Base-by-base conservation (phyloP, 2,888 invertebrate species). In the Tenthredo distinguenda region DNA sequence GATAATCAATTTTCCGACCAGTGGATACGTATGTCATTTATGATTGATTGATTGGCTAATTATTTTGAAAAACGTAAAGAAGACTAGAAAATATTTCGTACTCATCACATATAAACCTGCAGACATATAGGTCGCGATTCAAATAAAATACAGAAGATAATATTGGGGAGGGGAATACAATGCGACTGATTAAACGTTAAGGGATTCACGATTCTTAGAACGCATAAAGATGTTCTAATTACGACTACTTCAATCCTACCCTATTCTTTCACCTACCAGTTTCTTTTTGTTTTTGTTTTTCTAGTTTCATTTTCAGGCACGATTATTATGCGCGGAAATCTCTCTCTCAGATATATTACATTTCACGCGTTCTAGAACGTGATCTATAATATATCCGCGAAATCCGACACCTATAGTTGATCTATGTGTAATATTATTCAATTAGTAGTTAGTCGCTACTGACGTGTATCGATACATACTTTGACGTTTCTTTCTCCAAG, bases 121-220 rank as follows among this genome's bases (percentile, higher is more conserved):
- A 10, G 21, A 62, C 15, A n/a, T 2, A 71, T 31, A 12, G 15
- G 12, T 37, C 0, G 34, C 71, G 31, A 71, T 71, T 5, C 12
- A 15, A 9, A 34, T n/a, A 7, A 37, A 71, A 37, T 9, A 34
- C 7, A 71, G 37, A 37, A 37, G 37, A 71, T 34, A 71, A 34
- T 15, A 0, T 26, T 5, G 2, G 12, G 5, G 10, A 62, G 7
- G n/a, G 15, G 6, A 71, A 71, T 4, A 71, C 18, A 71, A 7
- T 18, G 9, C 31, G 31, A 71, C 15, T n/a, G 18, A 37, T 71
- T n/a, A 3, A 15, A 37, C 71, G 71, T 37, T 37, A n/a, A 71
- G 34, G 37, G 71, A 71, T 71, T 71, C 71, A 71, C 71, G 71
- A 71, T 31, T 31, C 15, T 26, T 68, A 68, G 4, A 68, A 68